Conservation (phyloP, 2,797 vertebrate species). For the Morus bassanus region DNA sequence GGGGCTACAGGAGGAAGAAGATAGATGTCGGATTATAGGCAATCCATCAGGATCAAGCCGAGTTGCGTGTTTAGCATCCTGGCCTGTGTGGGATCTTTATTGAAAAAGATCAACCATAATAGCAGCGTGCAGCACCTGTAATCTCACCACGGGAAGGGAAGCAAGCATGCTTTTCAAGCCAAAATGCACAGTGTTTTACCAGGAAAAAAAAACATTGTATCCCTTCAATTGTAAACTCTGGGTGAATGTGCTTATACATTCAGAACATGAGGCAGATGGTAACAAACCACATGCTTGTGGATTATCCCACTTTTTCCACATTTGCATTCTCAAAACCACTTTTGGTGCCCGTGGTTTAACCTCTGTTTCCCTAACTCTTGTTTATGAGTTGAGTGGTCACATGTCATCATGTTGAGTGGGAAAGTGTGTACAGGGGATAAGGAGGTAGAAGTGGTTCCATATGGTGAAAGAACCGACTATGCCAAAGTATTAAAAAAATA, state of each 20-base stretch:
- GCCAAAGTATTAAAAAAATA: constrained; percentile 39
- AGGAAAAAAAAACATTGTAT: constrained; percentile 31
- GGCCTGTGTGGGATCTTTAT: constrained; percentile 3
- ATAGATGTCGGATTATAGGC: not conserved
- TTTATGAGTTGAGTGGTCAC: constrained; percentile 75
- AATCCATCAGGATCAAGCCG: not conserved
- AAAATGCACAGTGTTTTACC: constrained; percentile 34
- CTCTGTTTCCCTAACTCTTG: constrained; percentile 76
- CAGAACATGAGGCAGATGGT: constrained; percentile 53
- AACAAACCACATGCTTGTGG: constrained; percentile 76
- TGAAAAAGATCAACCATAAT: constrained; percentile 23
- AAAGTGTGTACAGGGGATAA: constrained; percentile 67
- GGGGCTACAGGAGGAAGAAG: constrained; percentile 21
- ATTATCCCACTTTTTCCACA: constrained; percentile 77
- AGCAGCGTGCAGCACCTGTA: constrained; percentile 13
- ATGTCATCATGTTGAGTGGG: constrained; percentile 70
- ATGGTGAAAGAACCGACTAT: constrained; percentile 13
- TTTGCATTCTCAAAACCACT: constrained; percentile 68
- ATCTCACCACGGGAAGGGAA: constrained; percentile 11
- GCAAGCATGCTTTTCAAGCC: not conserved
- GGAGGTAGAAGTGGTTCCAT: constrained; percentile 66
- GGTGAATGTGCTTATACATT: constrained; percentile 44
- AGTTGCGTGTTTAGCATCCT: not conserved
- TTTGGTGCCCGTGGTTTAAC: constrained; percentile 75
- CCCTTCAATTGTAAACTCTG: constrained; percentile 43